Conservation (phyloP, 2,113 vertebrate genomes). For the Todiramphus chloris region DNA sequence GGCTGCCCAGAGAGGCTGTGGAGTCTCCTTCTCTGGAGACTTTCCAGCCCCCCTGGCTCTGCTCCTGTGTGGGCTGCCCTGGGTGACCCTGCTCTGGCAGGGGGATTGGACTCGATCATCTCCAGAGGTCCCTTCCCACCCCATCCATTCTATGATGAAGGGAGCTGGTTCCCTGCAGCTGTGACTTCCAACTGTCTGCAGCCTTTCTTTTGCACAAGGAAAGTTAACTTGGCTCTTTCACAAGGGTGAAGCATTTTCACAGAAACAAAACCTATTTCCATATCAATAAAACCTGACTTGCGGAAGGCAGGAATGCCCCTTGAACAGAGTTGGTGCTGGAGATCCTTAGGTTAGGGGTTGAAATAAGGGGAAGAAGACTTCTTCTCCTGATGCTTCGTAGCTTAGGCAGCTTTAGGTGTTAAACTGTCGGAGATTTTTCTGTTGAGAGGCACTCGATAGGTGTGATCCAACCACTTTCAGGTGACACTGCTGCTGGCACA, state of each 20-base stretch:
- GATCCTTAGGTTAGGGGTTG: not conserved
- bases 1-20: too few species aligned
- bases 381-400: not conserved
- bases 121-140: too few species aligned
- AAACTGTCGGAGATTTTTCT: rapidly evolving
- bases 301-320: not conserved
- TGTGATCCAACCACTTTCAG: not conserved
- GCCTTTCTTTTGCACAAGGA: not conserved
- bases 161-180: not conserved
- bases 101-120: too few species aligned
- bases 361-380: not conserved
- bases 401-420: not conserved
- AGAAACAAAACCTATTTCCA: not conserved
- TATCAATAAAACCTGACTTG: not conserved
- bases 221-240: not conserved
- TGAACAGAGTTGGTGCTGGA: not conserved
- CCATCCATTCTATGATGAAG: not conserved
- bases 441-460: not conserved
- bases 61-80: too few species aligned
- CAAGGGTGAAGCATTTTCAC: not conserved
- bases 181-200: not conserved
- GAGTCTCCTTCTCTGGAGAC: too few species aligned
- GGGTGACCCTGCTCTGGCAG: too few species aligned
- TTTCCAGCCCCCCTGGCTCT: too few species aligned
- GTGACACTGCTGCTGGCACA: not conserved